These are phyloP conservation scores for Halictus rubicundus DNA, from an alignment of 1,140 invertebrate genomes.

Conservation along the genomic window DNA sequence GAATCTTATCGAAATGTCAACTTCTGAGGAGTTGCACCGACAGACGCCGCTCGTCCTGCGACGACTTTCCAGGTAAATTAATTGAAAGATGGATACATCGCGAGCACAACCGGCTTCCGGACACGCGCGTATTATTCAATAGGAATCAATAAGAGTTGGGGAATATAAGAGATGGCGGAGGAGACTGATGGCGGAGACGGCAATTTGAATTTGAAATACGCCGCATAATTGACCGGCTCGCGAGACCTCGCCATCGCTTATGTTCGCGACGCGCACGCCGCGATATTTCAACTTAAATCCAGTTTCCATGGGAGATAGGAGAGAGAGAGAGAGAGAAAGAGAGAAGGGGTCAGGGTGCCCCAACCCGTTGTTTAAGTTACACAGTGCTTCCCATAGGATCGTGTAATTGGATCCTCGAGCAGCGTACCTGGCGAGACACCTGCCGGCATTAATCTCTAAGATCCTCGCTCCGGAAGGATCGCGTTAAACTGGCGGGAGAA, in stretches of 20 bases:
- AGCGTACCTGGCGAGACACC: conserved; percentile 40
- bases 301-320: conserved; percentile 18
- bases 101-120: not conserved
- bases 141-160: not conserved
- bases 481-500: conserved; percentile 37
- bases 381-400: conserved; percentile 34
- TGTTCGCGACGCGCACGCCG: conserved; percentile 13
- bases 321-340: not conserved
- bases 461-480: conserved; percentile 24
- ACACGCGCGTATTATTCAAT: not conserved
- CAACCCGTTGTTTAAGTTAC: conserved; percentile 38
- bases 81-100: not conserved
- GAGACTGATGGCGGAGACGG: not conserved
- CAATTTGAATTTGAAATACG: not conserved
- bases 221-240: not conserved
- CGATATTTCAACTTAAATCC: conserved; percentile 48
- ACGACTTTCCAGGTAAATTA: not conserved
- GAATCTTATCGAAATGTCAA: too few relatives aligned
- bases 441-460: conserved; percentile 40
- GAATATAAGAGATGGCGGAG: not conserved
- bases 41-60: too few relatives aligned
- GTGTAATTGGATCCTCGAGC: conserved; percentile 50
- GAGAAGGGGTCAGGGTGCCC: conserved; percentile 9
- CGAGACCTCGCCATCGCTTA: conserved; percentile 26
- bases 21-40: too few relatives aligned